Evolutionary conservation across 1,140 invertebrate genomes (phyloP).

Genomic region (Drosophila watanabei): DNA sequence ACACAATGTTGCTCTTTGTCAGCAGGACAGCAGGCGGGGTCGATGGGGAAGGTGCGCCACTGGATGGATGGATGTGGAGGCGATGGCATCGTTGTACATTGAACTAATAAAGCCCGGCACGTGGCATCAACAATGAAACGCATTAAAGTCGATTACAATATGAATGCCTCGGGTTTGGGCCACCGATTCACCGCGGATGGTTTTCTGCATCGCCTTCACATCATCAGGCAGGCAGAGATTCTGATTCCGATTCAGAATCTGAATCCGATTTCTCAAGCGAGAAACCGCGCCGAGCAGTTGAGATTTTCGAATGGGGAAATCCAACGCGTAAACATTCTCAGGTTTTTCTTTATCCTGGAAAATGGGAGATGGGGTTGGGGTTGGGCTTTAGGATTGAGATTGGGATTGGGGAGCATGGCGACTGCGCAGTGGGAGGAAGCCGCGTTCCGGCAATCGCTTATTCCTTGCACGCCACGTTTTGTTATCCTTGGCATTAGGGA

Average conservation of each 20-base stretch:
- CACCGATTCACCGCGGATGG: slow-evolving; percentile 21
- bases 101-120: slow-evolving; percentile 86
- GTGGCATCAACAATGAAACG: slow-evolving; percentile 86
- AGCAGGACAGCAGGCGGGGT: slow-evolving; percentile 23
- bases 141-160: slow-evolving; percentile 86
- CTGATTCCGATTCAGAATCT: background rate
- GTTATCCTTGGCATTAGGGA: slow-evolving; percentile 46
- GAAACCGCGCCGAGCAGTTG: slow-evolving; percentile 46
- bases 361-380: background rate
- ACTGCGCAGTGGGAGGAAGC: slow-evolving; percentile 40
- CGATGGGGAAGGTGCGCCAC: background rate
- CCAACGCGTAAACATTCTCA: slow-evolving; percentile 43
- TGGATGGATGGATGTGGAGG: slow-evolving; percentile 47
- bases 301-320: slow-evolving; percentile 25
- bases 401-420: slow-evolving; percentile 14
- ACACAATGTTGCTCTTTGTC: slow-evolving; percentile 61
- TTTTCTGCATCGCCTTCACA: slow-evolving; percentile 42
- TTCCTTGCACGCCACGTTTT: slow-evolving; percentile 41
- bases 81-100: slow-evolving; percentile 78
- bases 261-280: slow-evolving; percentile 37
- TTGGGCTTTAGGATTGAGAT: background rate
- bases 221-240: slow-evolving; percentile 42
- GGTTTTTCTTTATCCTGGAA: slow-evolving; percentile 18
- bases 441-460: slow-evolving; percentile 24
- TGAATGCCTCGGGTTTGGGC: slow-evolving; percentile 52